Base-by-base conservation (phyloP, 2,113 vertebrate species). In the Hipposideros armiger region DNA sequence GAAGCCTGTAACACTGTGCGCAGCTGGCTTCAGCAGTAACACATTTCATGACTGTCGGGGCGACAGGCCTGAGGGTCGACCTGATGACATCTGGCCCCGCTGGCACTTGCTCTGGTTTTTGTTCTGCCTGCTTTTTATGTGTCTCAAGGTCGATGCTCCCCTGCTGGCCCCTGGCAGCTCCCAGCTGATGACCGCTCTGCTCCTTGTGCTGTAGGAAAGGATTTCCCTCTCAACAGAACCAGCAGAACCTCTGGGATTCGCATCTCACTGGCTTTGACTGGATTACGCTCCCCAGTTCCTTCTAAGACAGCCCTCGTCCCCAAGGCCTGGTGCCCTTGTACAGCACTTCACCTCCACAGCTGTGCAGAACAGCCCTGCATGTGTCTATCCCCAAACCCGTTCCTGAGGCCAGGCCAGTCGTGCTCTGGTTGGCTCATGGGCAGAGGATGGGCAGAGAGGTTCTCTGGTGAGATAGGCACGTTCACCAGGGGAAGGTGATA, bases 371-470 rank as follows among this genome's bases (percentile, higher is more conserved):
- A 42, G 72, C 36, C 77, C 52, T 16, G 14, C 10, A 0, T 0
- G 2, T 30, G 42, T 19, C 11, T 0, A 0, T 14, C 28, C 16
- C 70, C 50, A 1, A 58, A 11, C 2, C 13, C 13, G 72, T 19
- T 36, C 4, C 50, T 0, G 30, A 64, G 84, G 60, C 87, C 4
- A 3, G 36, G 14, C 0, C 2, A 1, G 11, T 16, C 2, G 0
- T 6, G 54, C 56, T 73, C 30, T 28, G 50, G 20, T 2, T 32
- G 87, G 81, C 32, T 56, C 40, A 1, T 14, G 4, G 10, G 16
- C 9, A 4, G 24, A 42, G 47, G 7, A 50, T 36, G 32, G 52
- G 14, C 3, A 0, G 54, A 72, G 66, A 22, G 50, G 11, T 5
- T 13, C 4, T 42, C 22, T 40, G 26, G 70, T 1, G 0, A 45